phyloP scores from a whole-genome alignment of 2,113 vertebrate genomes.

The Prietella phreatophila region DNA sequence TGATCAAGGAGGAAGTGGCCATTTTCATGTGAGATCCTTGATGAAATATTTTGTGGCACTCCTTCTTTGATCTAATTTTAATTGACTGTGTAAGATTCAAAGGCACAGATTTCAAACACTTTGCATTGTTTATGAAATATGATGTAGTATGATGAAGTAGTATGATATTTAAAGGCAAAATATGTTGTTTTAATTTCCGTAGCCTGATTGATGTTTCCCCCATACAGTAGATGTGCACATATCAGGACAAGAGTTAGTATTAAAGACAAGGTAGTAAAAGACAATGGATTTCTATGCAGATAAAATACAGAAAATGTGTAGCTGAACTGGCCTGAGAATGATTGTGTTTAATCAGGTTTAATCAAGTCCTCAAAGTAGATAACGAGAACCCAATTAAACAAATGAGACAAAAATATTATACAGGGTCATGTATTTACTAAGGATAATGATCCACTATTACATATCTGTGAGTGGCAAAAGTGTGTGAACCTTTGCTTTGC shows the following conservation, averaged over 20 bases:
- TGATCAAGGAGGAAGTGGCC: conserved; percentile 65
- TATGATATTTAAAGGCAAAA: not conserved
- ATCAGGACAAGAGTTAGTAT: not conserved
- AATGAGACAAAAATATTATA: too few species aligned
- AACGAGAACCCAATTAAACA: too few species aligned
- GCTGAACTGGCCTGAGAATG: not conserved
- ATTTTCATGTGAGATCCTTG: conserved; percentile 61
- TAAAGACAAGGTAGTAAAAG: not conserved
- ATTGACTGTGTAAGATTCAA: conserved; percentile 38
- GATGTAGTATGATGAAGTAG: not conserved
- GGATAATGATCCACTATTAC: too few species aligned
- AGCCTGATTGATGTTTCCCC: not conserved
- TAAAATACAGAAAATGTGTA: not conserved
- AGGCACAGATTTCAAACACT: conserved; percentile 23
- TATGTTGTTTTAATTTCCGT: not conserved
- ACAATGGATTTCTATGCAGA: not conserved
- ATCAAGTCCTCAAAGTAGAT: too few species aligned
- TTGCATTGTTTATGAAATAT: not conserved
- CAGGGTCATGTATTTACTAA: too few species aligned
- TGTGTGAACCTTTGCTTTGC: too few species aligned
- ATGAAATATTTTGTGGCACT: conserved; percentile 58
- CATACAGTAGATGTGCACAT: conserved; percentile 3
- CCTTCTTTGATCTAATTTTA: conserved; percentile 65
- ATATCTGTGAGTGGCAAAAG: too few species aligned
- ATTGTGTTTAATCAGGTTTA: too few species aligned